Evolutionary conservation across 2,797 vertebrate species (phyloP).

Genomic region (Sphaeramia orbicularis): DNA sequence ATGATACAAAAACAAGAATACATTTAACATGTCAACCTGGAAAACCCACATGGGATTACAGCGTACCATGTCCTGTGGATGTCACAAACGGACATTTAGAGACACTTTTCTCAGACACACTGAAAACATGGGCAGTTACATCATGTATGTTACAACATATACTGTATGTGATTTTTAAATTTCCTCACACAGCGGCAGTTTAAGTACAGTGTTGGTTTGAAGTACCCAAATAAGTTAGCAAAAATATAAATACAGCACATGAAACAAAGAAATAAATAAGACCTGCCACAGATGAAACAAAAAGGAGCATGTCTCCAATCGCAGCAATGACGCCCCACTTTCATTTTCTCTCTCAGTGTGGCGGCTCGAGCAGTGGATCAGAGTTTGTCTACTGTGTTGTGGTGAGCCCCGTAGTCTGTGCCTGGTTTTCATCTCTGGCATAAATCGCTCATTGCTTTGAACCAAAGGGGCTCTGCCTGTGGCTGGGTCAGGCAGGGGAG

Average conservation of each 20-base stretch:
- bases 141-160: conserved; percentile 65
- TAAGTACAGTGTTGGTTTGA: conserved; percentile 55
- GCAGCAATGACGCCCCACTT: conserved; percentile 11
- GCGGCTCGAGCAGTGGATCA: conserved; percentile 19
- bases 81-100: conserved; percentile 34
- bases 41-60: conserved; percentile 58
- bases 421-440: conserved; percentile 45
- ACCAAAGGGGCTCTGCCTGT: conserved; percentile 34
- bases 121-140: conserved; percentile 51
- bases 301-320: conserved; percentile 1
- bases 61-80: conserved; percentile 11
- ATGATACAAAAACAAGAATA: conserved; percentile 57
- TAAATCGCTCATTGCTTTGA: conserved; percentile 44
- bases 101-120: conserved; percentile 29
- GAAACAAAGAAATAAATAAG: conserved; percentile 69
- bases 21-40: conserved; percentile 59
- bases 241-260: conserved; percentile 78
- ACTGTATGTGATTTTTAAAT: conserved; percentile 27
- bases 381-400: conserved; percentile 24
- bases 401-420: conserved; percentile 17
- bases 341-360: not conserved
- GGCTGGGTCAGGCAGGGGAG: conserved; percentile 46
- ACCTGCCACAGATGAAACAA: conserved; percentile 41
- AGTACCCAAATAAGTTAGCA: conserved; percentile 78
- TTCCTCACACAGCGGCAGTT: conserved; percentile 32